phyloP scores from a whole-genome alignment of 2,888 invertebrate species.

The Patella ulyssiponensis region DNA sequence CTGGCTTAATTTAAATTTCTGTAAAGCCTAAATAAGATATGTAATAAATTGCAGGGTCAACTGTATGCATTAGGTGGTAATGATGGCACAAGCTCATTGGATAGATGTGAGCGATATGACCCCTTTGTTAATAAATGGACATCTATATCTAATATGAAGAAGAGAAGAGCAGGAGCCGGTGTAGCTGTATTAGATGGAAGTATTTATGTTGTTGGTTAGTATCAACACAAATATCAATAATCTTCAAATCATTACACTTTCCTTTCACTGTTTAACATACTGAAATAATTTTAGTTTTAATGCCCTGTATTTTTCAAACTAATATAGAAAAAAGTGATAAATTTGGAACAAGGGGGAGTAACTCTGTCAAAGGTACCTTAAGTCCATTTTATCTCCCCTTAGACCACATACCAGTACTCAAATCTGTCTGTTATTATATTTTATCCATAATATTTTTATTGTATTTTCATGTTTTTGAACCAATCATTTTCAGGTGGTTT shows the following conservation, averaged over 20 bases:
- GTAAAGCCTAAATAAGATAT: no score
- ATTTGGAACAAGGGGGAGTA: neutral
- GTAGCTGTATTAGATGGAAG: conserved; percentile 73
- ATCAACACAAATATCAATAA: no score
- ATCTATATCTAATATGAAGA: conserved; percentile 72
- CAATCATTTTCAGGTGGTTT: conserved; percentile 70
- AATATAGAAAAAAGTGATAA: no score
- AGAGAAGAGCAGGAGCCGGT: conserved; percentile 74
- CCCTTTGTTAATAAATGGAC: conserved; percentile 73
- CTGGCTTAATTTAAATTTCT: no score
- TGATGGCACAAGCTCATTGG: conserved; percentile 73
- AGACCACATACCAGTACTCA: no score
- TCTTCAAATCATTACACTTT: no score
- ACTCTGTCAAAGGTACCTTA: neutral
- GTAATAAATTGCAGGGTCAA: conserved; percentile 49
- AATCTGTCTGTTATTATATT: neutral
- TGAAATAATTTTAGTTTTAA: no score
- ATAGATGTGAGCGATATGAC: conserved; percentile 74
- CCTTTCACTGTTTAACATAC: no score
- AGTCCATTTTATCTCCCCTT: no score
- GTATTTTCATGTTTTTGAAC: no score
- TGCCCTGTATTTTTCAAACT: no score
- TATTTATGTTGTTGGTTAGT: conserved; percentile 71
- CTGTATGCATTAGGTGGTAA: conserved; percentile 71
- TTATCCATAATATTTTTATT: neutral